Percentiles rank a stretch among this genome's conserved stretches.
Conservation (phyloP, 30 jellyfish, hydroid and myxozoan species). For the Phacellophora camtschatica region DNA sequence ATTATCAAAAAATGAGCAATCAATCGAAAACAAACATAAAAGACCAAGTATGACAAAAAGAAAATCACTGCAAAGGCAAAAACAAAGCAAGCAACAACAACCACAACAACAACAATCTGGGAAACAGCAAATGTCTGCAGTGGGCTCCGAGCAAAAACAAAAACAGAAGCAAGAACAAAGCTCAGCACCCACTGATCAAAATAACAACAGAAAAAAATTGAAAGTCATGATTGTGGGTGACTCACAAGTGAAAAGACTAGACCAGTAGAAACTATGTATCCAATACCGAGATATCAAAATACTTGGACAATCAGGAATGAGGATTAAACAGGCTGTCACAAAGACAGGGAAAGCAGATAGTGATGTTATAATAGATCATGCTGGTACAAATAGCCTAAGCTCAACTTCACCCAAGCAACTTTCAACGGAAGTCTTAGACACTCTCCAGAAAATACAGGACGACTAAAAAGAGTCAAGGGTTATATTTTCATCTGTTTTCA, state of each 20-base stretch:
- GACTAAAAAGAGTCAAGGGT: background rate
- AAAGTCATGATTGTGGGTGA: background rate
- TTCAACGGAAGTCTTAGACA: background rate
- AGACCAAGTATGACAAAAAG: background rate
- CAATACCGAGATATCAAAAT: background rate
- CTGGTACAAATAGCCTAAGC: constrained; percentile 8
- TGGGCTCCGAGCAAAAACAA: constrained; percentile 4
- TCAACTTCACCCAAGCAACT: constrained; percentile 30
- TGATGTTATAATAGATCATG: constrained; percentile 5
- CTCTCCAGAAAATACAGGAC: background rate
- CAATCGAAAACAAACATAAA: background rate
- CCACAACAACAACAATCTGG: constrained; percentile 2
- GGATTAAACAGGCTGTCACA: constrained; percentile 3
- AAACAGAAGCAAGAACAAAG: background rate
- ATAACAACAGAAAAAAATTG: background rate
- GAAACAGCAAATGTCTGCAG: constrained; percentile 9
- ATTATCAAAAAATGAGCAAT: background rate
- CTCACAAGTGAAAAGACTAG: background rate
- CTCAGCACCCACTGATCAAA: background rate
- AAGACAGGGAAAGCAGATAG: background rate
- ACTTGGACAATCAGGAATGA: constrained; percentile 17
- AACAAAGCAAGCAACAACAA: constrained; percentile 7
- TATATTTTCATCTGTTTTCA: background rate
- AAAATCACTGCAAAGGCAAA: constrained; percentile 5
- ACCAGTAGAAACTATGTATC: background rate